These are phyloP conservation scores for Drosophila siamana DNA, from an alignment of 2,888 invertebrate genomes.

Conservation along the genomic window DNA sequence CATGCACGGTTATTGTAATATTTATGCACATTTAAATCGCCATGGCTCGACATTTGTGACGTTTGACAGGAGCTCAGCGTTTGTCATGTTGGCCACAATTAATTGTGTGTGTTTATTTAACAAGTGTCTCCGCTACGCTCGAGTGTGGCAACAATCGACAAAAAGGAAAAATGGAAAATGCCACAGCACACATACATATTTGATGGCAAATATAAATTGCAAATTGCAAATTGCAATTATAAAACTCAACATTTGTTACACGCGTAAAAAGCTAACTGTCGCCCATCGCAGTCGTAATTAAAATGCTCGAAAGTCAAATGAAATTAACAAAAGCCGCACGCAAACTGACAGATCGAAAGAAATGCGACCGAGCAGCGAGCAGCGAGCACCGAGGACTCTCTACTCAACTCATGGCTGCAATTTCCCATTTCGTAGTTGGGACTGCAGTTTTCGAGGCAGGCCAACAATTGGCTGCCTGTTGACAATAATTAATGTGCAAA, in stretches of 20 bases:
- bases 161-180: no score
- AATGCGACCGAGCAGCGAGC: not conserved
- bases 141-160: constrained; percentile 15
- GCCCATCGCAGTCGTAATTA: constrained; percentile 38
- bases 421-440: not conserved
- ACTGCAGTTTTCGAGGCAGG: not conserved
- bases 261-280: constrained; percentile 31
- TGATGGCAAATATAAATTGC: constrained; percentile 18
- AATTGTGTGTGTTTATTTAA: constrained; percentile 67
- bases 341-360: constrained; percentile 27
- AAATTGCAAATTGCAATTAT: constrained; percentile 39
- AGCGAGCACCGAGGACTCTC: no score
- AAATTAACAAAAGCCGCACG: constrained; percentile 53
- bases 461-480: constrained; percentile 35
- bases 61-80: constrained; percentile 39
- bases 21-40: constrained; percentile 42
- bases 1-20: constrained; percentile 22
- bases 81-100: constrained; percentile 58
- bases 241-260: constrained; percentile 34
- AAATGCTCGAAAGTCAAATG: constrained; percentile 55
- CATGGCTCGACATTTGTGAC: constrained; percentile 38
- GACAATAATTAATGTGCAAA: constrained; percentile 60
- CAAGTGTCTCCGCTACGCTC: constrained; percentile 19
- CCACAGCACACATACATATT: not conserved
- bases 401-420: no score